Evolutionary conservation across 2,113 vertebrate species (phyloP).

Genomic region (Corythoichthys haematopterus): DNA sequence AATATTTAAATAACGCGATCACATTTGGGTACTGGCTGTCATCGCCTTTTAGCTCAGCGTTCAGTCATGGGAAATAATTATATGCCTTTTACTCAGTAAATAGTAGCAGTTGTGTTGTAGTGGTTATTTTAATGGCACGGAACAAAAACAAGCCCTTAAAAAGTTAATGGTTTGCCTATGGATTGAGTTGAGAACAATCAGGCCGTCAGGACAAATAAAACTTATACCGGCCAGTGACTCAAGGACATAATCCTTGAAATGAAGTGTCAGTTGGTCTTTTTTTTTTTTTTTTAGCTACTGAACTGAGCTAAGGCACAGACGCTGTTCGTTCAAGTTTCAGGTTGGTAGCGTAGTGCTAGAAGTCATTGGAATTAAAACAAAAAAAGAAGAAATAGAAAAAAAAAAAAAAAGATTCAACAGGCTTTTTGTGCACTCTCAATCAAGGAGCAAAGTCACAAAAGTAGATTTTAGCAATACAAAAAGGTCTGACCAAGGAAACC

Average conservation of each 20-base stretch:
- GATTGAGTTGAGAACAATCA: slow-evolving; percentile 11
- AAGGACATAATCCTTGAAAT: slow-evolving; percentile 5
- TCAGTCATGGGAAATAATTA: slow-evolving; percentile 10
- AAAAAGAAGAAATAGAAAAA: not conserved
- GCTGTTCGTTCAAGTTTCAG: slow-evolving; percentile 35
- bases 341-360: slow-evolving; percentile 19
- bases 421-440: slow-evolving; percentile 43
- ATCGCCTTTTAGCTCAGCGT: slow-evolving; percentile 5
- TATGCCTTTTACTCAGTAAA: slow-evolving; percentile 24
- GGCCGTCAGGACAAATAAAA: slow-evolving; percentile 11
- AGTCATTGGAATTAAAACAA: slow-evolving; percentile 8
- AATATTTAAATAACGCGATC: slow-evolving; percentile 63
- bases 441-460: not conserved
- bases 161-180: not conserved
- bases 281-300: not conserved
- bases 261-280: slow-evolving; percentile 4
- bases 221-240: slow-evolving; percentile 1
- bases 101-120: slow-evolving; percentile 28
- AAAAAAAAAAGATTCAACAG: not conserved
- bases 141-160: slow-evolving; percentile 6
- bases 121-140: slow-evolving; percentile 38
- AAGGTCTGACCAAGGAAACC: slow-evolving; percentile 15
- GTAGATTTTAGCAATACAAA: slow-evolving; percentile 13
- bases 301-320: slow-evolving; percentile 23
- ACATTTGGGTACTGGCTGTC: slow-evolving; percentile 11